Evolutionary conservation across 2,797 vertebrate species (phyloP).

Genomic region (Sparidentex hasta): DNA sequence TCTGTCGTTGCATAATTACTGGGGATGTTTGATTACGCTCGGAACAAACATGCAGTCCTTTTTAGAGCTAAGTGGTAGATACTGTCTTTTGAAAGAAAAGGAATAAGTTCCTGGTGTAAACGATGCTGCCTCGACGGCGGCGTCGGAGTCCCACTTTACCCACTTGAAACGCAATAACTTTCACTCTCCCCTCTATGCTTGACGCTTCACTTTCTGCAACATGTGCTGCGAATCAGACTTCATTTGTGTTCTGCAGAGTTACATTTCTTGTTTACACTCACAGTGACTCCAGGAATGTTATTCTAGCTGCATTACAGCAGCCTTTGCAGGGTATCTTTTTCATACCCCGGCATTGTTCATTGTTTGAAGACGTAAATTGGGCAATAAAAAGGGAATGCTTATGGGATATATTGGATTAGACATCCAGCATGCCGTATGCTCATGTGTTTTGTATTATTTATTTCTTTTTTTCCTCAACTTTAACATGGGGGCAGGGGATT

Average conservation of each 20-base stretch:
- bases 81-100: not conserved
- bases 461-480: slow-evolving; percentile 48
- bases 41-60: slow-evolving; percentile 43
- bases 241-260: slow-evolving; percentile 51
- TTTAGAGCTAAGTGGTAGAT: slow-evolving; percentile 18
- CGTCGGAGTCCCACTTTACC: too few species aligned
- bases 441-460: slow-evolving; percentile 74
- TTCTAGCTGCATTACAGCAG: slow-evolving; percentile 61
- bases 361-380: slow-evolving; percentile 74
- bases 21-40: slow-evolving; percentile 61
- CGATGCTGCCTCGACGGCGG: not conserved
- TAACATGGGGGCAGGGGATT: slow-evolving; percentile 47
- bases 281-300: slow-evolving; percentile 67
- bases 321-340: slow-evolving; percentile 60
- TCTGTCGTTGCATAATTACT: slow-evolving; percentile 68
- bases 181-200: not conserved
- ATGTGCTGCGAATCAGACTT: slow-evolving; percentile 62
- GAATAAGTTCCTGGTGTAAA: not conserved
- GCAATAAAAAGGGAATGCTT: slow-evolving; percentile 69
- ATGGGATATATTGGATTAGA: slow-evolving; percentile 79
- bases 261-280: slow-evolving; percentile 69
- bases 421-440: slow-evolving; percentile 47
- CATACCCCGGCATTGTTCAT: slow-evolving; percentile 63
- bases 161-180: slow-evolving; percentile 1
- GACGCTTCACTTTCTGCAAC: slow-evolving; percentile 19